Evolutionary conservation across 2,888 invertebrate species (phyloP).

Genomic region (Byasa hedistus): DNA sequence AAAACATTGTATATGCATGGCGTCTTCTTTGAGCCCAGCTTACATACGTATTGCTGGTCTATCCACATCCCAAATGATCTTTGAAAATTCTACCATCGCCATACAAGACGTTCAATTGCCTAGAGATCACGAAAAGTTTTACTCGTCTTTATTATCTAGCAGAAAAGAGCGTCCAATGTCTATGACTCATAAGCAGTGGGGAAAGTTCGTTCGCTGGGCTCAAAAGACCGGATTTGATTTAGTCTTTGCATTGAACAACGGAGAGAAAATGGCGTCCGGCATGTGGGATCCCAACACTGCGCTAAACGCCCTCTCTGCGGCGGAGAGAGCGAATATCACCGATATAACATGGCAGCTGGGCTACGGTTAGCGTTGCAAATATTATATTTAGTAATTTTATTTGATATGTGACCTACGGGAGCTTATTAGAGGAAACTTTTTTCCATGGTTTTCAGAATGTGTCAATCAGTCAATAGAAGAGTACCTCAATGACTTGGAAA

Average conservation of each 20-base stretch:
- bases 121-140: conserved; percentile 4
- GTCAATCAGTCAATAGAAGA: conserved; percentile 74
- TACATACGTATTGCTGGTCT: conserved; percentile 87
- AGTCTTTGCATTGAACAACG: conserved; percentile 84
- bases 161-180: conserved; percentile 35
- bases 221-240: conserved; percentile 81
- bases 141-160: not conserved
- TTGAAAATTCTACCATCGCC: conserved; percentile 60
- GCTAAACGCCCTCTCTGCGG: conserved; percentile 83
- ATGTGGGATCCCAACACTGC: conserved; percentile 86
- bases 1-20: conserved; percentile 82
- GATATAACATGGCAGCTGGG: conserved; percentile 87
- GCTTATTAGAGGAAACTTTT: too few species aligned
- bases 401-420: too few species aligned
- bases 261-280: conserved; percentile 66
- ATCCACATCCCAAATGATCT: conserved; percentile 74
- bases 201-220: conserved; percentile 72
- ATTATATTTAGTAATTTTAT: too few species aligned
- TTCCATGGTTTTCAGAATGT: conserved; percentile 61
- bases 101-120: conserved; percentile 42
- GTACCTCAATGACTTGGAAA: conserved; percentile 81
- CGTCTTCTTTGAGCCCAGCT: conserved; percentile 84
- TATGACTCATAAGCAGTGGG: conserved; percentile 56
- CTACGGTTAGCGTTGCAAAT: conserved; percentile 77
- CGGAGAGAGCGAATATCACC: conserved; percentile 81